phyloP scores from a whole-genome alignment of 2,113 vertebrate species.

The Anolis carolinensis region DNA sequence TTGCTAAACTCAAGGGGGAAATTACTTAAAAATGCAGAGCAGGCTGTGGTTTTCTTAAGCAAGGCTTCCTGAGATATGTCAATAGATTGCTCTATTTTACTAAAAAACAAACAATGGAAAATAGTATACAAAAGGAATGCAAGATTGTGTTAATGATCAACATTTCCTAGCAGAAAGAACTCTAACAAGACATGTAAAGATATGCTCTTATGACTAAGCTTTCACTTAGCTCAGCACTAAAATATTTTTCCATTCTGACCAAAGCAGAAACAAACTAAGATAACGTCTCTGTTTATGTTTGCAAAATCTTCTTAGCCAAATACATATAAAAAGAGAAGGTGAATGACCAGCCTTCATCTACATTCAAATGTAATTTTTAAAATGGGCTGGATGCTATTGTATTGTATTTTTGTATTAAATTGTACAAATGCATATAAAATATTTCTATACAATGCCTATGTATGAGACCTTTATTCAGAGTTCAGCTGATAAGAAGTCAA shows the following conservation, averaged over 20 bases:
- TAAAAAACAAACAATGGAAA: constrained; percentile 57
- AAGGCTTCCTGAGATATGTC: constrained; percentile 49
- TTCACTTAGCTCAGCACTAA: constrained; percentile 45
- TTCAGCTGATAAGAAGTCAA: neutral
- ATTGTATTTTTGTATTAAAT: neutral
- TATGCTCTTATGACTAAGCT: constrained; percentile 62
- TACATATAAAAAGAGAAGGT: constrained; percentile 43
- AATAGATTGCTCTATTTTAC: constrained; percentile 46
- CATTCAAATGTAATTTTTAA: neutral
- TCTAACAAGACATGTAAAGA: constrained; percentile 38
- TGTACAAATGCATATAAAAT: neutral
- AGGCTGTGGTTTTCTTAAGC: constrained; percentile 52
- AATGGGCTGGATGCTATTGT: neutral
- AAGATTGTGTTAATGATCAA: constrained; percentile 40
- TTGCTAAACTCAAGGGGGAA: constrained; percentile 8
- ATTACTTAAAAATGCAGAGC: constrained; percentile 25
- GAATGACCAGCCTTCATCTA: neutral
- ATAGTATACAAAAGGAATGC: constrained; percentile 41
- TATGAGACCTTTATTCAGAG: neutral
- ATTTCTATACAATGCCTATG: neutral
- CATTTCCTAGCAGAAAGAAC: constrained; percentile 30
- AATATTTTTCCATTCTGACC: constrained; percentile 55
- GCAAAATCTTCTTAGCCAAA: constrained; percentile 42
- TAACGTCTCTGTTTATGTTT: constrained; percentile 29
- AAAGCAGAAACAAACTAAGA: constrained; percentile 52